Conservation (phyloP, 1,140 invertebrate genomes). For the Tetragnatha versicolor region DNA sequence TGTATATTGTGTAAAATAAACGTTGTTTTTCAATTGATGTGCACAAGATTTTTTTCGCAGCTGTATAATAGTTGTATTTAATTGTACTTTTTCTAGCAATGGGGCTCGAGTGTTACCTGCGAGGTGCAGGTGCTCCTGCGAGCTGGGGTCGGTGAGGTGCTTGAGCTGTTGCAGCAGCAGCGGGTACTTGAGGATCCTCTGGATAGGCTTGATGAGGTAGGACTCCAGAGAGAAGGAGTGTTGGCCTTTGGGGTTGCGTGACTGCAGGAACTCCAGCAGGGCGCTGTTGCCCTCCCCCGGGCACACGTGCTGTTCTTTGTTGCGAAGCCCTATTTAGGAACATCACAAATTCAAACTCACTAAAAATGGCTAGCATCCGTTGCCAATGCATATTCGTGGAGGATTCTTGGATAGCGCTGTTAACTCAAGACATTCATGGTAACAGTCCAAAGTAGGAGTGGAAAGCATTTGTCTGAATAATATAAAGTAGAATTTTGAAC, state of each 20-base stretch:
- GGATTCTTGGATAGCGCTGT: too few species aligned
- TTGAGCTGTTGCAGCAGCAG: conserved; percentile 92
- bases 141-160: conserved; percentile 88
- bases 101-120: conserved; percentile 62
- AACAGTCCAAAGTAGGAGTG: too few species aligned
- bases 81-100: neutral
- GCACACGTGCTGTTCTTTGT: conserved; percentile 49
- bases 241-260: conserved; percentile 78
- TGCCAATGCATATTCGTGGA: too few species aligned
- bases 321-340: conserved; percentile 21
- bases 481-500: too few species aligned
- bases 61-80: too few species aligned
- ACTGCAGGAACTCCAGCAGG: conserved; percentile 91
- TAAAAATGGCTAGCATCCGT: too few species aligned
- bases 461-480: too few species aligned
- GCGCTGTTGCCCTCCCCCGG: conserved; percentile 91
- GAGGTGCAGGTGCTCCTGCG: conserved; percentile 92
- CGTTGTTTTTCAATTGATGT: too few species aligned
- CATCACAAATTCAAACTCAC: too few species aligned
- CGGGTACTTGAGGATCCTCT: conserved; percentile 97
- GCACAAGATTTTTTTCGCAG: too few species aligned
- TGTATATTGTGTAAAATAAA: too few species aligned
- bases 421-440: too few species aligned
- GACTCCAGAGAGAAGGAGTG: conserved; percentile 97
- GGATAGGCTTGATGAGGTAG: conserved; percentile 98